These are phyloP conservation scores for Malthinus seriepunctatus DNA, from an alignment of 2,888 invertebrate genomes.

Conservation along the genomic window DNA sequence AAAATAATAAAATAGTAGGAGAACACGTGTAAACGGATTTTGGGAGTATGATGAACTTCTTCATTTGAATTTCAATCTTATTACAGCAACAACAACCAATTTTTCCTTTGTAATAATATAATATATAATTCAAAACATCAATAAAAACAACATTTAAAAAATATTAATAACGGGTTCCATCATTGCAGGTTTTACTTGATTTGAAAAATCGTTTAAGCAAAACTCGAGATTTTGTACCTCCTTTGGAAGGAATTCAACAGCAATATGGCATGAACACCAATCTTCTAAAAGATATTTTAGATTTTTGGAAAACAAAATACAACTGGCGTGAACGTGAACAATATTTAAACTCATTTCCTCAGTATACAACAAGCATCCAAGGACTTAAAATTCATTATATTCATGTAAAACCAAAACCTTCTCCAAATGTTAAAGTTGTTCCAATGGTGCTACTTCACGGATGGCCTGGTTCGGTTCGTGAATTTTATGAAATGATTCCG, in stretches of 20 bases:
- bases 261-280: slow-evolving; percentile 79
- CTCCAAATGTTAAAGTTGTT: slow-evolving; percentile 52
- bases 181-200: slow-evolving; percentile 49
- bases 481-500: slow-evolving; percentile 79
- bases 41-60: too few relatives aligned
- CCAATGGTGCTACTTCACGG: slow-evolving; percentile 80
- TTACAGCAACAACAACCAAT: too few relatives aligned
- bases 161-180: too few relatives aligned
- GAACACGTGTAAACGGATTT: too few relatives aligned
- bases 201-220: slow-evolving; percentile 60
- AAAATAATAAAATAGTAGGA: background rate
- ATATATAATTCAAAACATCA: too few relatives aligned
- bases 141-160: too few relatives aligned
- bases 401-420: slow-evolving; percentile 61
- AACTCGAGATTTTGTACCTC: slow-evolving; percentile 50
- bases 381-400: slow-evolving; percentile 72
- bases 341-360: slow-evolving; percentile 66
- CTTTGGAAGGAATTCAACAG: slow-evolving; percentile 71
- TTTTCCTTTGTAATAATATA: too few relatives aligned
- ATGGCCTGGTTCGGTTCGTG: slow-evolving; percentile 86
- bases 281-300: slow-evolving; percentile 65
- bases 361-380: slow-evolving; percentile 72
- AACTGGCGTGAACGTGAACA: slow-evolving; percentile 67
- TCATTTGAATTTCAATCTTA: too few relatives aligned
- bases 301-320: slow-evolving; percentile 77